A percentile compares a stretch with the other conserved stretches of the same genome.
Conservation (phyloP, 2,113 vertebrate species). For the Microcebus griseorufus region DNA sequence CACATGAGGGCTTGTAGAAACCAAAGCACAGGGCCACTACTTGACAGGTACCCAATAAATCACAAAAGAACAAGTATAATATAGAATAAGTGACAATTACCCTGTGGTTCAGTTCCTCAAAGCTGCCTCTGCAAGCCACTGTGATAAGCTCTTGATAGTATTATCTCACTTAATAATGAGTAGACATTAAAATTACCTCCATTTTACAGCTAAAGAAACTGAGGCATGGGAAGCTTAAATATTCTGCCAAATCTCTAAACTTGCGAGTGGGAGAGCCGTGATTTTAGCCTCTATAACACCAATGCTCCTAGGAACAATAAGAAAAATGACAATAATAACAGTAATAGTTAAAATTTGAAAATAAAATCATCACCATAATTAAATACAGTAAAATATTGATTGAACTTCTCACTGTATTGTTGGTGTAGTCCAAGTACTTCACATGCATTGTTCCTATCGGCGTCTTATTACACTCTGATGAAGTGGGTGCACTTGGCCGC, state of each 20-base stretch:
- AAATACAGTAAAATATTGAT: background rate
- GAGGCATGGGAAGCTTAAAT: background rate
- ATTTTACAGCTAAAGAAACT: background rate
- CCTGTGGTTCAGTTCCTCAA: background rate
- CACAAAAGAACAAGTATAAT: background rate
- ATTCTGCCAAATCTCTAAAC: background rate
- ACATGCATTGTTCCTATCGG: background rate
- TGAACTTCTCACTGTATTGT: background rate
- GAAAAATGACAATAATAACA: background rate
- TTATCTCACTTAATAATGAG: background rate
- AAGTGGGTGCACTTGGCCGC: background rate
- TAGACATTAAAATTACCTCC: background rate
- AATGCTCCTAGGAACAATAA: background rate
- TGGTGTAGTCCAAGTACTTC: background rate
- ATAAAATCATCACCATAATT: background rate
- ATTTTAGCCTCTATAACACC: background rate
- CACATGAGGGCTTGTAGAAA: background rate
- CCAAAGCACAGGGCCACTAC: background rate
- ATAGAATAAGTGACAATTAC: background rate
- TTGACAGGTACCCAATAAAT: background rate
- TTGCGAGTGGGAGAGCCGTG: background rate
- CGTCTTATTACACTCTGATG: background rate
- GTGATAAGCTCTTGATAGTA: background rate
- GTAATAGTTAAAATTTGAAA: background rate
- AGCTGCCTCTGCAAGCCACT: background rate